Base-by-base conservation (phyloP, 2,797 vertebrate genomes). In the Lindbergichthys nudifrons region DNA sequence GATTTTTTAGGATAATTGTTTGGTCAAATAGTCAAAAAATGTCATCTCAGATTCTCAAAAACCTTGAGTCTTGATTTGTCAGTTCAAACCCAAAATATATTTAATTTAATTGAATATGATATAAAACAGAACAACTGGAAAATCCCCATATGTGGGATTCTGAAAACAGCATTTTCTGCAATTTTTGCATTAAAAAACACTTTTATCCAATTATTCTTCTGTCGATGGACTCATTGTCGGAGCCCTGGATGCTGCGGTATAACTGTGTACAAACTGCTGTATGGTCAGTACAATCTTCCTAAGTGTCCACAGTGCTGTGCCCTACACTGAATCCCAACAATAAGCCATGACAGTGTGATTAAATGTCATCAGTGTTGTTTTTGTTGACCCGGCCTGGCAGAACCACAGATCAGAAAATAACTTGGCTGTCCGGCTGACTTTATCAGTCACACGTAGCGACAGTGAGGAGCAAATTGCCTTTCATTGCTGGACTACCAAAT, bases 401-500 rank as follows among this genome's bases (percentile, higher is more conserved):
- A 84, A 39, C 32, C 70, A 79, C 66, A 53, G 81, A 84, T 92
- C 85, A 92, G 82, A 86, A 90, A 86, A 88, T 83, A 90, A 87
- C 85, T 73, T 58, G 41, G 57, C 73, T 16, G 71, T 32, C 80
- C 2, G 66, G 36, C 57, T 88, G 88, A 89, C 87, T 77, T 89
- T 84, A 89, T 84, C 82, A 67, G 82, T 89, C 83, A 85, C 76
- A 84, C 81, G 70, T 63, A 77, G 76, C 23, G 72, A 79, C 72
- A 80, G 77, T 69, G 75, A 71, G 80, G 80, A 87, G 82, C 88
- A 90, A 82, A 85, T 88, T 61, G 42, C 77, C 75, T 83, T 82
- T 86, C 91, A 91, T 93, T 90, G 89, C 91, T 85, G 87, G 79
- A 76, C 79, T 59, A 75, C 70, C 90, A 88, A 93, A 93, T 87